These are phyloP conservation scores for Paraplagusia blochii DNA, from an alignment of 2,113 vertebrate genomes.

Conservation along the genomic window DNA sequence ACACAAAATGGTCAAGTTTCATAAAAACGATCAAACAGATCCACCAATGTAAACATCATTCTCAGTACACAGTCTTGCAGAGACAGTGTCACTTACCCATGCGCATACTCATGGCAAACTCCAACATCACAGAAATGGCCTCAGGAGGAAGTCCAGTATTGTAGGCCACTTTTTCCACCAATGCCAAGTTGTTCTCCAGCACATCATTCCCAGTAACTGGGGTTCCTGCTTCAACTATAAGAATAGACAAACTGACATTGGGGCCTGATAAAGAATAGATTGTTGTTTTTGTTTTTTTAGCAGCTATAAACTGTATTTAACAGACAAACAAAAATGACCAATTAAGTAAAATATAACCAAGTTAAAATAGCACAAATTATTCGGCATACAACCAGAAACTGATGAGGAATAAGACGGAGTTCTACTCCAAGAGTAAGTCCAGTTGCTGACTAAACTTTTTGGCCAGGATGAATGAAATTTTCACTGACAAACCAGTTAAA, in stretches of 20 bases:
- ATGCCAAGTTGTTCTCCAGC: constrained; percentile 76
- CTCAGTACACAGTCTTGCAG: neutral
- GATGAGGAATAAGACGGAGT: too few species aligned
- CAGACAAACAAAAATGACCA: too few species aligned
- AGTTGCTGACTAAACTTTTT: too few species aligned
- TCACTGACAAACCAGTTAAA: neutral
- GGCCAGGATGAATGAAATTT: too few species aligned
- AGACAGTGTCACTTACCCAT: constrained; percentile 80
- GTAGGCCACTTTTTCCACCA: constrained; percentile 80
- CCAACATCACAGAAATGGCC: constrained; percentile 80
- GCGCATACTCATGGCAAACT: constrained; percentile 82
- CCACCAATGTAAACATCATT: neutral
- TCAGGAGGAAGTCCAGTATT: constrained; percentile 81
- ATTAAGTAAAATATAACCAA: too few species aligned
- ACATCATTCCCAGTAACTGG: constrained; percentile 61
- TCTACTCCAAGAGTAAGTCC: too few species aligned
- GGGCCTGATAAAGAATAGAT: neutral
- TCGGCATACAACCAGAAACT: too few species aligned
- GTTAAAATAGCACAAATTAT: too few species aligned
- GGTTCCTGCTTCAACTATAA: constrained; percentile 72
- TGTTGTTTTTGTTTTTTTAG: too few species aligned
- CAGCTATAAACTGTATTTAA: too few species aligned
- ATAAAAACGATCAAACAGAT: too few species aligned
- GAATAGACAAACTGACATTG: neutral
- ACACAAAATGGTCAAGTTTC: too few species aligned